phyloP scores from a whole-genome alignment of 2,113 vertebrate species.

The Cryptomyrus ogoouensis region DNA sequence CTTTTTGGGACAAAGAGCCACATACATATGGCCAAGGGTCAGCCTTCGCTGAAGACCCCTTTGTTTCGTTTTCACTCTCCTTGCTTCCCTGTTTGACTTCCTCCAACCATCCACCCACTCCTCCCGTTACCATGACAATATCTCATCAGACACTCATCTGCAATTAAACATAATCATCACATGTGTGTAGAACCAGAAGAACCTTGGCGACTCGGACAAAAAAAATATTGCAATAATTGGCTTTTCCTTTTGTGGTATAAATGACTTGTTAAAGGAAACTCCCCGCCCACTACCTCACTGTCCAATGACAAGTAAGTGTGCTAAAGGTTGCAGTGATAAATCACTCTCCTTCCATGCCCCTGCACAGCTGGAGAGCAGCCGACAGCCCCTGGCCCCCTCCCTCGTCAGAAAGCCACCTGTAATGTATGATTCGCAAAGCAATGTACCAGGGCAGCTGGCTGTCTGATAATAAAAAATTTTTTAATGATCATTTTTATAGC shows the following conservation, averaged over 20 bases:
- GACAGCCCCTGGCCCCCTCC: neutral
- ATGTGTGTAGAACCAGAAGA: neutral
- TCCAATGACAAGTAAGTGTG: conserved; percentile 13
- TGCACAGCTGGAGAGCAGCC: neutral
- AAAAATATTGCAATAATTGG: neutral
- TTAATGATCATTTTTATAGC: neutral
- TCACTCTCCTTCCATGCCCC: conserved; percentile 2
- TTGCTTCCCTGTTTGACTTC: neutral
- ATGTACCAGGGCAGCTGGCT: neutral
- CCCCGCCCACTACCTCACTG: neutral
- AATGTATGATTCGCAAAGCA: neutral
- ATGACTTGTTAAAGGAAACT: neutral
- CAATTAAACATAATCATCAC: neutral
- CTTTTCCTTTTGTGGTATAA: neutral
- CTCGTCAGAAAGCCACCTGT: neutral
- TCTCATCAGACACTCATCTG: neutral
- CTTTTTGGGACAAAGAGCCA: neutral
- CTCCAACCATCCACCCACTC: neutral
- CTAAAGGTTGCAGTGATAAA: conserved; percentile 17
- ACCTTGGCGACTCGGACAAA: neutral
- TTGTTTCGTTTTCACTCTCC: neutral
- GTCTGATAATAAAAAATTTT: neutral
- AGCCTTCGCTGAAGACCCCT: neutral
- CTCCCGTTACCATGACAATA: neutral
- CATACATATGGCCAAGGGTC: neutral